Base-by-base conservation (phyloP, 2,113 vertebrate species). In the Hemichromis elongatus region DNA sequence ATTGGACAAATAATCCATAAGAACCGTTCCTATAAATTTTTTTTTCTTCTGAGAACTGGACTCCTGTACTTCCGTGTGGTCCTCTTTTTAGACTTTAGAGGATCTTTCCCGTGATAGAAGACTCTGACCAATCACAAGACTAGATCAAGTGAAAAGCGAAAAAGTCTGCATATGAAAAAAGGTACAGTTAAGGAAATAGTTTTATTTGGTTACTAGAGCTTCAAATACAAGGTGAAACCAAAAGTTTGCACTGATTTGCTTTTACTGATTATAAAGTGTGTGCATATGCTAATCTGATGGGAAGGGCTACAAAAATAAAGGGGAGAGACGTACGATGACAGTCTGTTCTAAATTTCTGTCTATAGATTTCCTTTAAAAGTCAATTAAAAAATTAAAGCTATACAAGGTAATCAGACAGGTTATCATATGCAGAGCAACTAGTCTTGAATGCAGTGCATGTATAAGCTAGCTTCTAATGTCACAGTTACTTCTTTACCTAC, bases 211-310 rank as follows among this genome's bases (percentile, higher is more conserved):
- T 30, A 73, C 40, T 30, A 50, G 24, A 47, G 68, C 21, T 73
- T 73, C 24, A 73, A 73, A 73, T 47, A 28, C 42, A 73, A 30
- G 42, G 42, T 19, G 66, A 70, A 45, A 2, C 7, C 3, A 68
- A 42, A 42, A 2, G 21, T 70, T 70, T 45, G 21, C 21, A 45
- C 1, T 18, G 68, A 75, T 50, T 50, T 28, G 24, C 5, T 75
- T 75, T 75, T 0, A 50, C 24, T 2, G 24, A 14, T 47, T 73
- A 28, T 73, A 73, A 73, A 28, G 4, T 47, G 24, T 28, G 68
- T 47, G 68, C 40, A 47, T 73, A 73, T 73, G 42, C 14, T 73
- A 18, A 26, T 28, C 24, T 73, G 14, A 73, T 73, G 42, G 16
- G 42, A 75, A 47, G 42, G 16, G 42, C 26, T 50, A 47, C 19